phyloP scores from a whole-genome alignment of 2,113 vertebrate species.

The Apteryx owenii region DNA sequence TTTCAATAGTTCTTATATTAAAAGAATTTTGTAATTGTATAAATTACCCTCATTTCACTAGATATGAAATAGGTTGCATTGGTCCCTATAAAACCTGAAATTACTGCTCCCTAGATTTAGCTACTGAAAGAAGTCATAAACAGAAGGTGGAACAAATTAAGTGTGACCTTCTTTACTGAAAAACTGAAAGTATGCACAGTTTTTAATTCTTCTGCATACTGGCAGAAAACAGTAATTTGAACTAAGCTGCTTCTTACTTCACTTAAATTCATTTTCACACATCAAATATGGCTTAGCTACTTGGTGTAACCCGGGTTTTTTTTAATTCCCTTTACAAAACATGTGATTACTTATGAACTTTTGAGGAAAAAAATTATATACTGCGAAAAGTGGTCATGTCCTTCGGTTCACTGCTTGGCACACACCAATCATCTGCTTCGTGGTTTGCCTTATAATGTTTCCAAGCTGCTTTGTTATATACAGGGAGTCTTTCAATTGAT shows the following conservation, averaged over 20 bases:
- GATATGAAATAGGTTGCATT: not conserved
- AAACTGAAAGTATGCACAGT: not conserved
- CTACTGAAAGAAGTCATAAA: conserved; percentile 7
- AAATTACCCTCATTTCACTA: not conserved
- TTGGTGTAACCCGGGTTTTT: conserved; percentile 13
- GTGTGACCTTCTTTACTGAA: not conserved
- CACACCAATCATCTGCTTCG: conserved; percentile 94
- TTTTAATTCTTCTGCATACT: not conserved
- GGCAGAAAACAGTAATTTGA: conserved; percentile 10
- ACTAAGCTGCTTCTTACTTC: conserved; percentile 14
- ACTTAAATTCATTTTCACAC: conserved; percentile 6
- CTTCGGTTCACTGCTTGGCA: conserved; percentile 95
- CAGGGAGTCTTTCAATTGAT: conserved; percentile 93
- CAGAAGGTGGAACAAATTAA: conserved; percentile 17
- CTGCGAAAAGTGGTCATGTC: conserved; percentile 96
- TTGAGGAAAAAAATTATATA: conserved; percentile 70
- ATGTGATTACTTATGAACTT: not conserved
- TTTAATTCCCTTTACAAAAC: conserved; percentile 1
- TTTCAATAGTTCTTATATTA: not conserved
- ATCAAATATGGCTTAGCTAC: not conserved
- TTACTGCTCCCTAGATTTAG: not conserved
- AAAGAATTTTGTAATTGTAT: not conserved
- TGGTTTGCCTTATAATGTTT: conserved; percentile 95
- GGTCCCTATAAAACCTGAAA: conserved; percentile 37
- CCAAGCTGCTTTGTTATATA: conserved; percentile 97